Base-by-base conservation (phyloP, 2,113 vertebrate species). In the Actenoides lindsayi region DNA sequence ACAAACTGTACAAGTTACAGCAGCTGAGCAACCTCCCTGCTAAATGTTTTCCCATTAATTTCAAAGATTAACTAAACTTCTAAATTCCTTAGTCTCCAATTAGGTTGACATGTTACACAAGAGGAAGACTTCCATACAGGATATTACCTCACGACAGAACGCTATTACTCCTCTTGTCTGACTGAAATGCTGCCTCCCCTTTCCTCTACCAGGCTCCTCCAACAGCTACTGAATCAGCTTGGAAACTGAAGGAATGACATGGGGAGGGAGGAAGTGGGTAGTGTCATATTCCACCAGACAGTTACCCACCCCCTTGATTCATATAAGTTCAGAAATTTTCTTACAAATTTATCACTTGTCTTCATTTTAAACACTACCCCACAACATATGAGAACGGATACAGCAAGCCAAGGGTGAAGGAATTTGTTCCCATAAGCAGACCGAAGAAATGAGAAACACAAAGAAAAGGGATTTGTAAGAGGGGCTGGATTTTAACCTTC, bases 401-500 rank as follows among this genome's bases (percentile, higher is more conserved):
- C 69, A 89, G 84, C 57, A 93, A 89, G 53, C 30, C 65, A 53
- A 83, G 35, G 39, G 20, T 83, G 93, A 85, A 93, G 65, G 59
- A 93, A 83, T 42, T 91, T 91, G 33, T 53, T 95, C 70, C 68
- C 63, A 25, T 63, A 87, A 80, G 70, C 48, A 93, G 57, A n/a
- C 35, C 74, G 79, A 87, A 78, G 42, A 92, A 93, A 63, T 56
- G 15, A 57, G 69, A 96, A 90, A 76, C 80, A 94, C 65, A 69
- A 90, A 91, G 90, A 71, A 87, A 87, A 90, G 57, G 76, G 80
- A 90, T 96, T 94, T 94, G 68, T 92, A 78, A 93, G 48, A 95
- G 37, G 53, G 73, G 57, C 51, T 95, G 85, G 78, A 76, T 96
- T 87, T 96, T 91, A 95, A 96, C 89, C 84, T 94, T 96, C 81